Percentiles rank a stretch among this genome's conserved stretches.
Conservation (phyloP, 2,888 invertebrate genomes). For the Tachystola acroxantha region DNA sequence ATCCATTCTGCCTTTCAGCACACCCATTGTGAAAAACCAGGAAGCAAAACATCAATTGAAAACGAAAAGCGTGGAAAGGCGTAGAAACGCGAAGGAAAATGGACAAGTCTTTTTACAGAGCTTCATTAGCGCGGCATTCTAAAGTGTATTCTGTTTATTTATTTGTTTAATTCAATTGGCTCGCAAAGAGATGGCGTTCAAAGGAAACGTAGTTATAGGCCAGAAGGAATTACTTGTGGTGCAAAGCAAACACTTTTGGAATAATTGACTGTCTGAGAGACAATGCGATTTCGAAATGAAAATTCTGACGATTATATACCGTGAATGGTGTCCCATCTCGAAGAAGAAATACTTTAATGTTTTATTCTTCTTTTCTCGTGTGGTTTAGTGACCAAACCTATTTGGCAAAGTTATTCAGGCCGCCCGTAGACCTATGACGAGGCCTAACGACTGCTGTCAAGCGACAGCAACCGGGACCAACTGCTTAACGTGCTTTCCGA, state of each 20-base stretch:
- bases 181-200: conserved; percentile 33
- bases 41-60: conserved; percentile 3
- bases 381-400: no score
- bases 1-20: conserved; percentile 1
- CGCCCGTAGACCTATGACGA: no score
- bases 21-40: background rate
- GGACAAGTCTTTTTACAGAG: conserved; percentile 10
- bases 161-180: conserved; percentile 49
- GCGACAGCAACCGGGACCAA: no score
- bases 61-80: background rate
- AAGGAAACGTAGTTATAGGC: conserved; percentile 36
- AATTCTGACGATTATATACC: no score
- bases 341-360: no score
- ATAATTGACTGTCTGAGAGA: no score
- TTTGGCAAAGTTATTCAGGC: no score
- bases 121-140: conserved; percentile 29
- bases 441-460: no score
- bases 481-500: no score
- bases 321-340: no score
- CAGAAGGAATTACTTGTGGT: conserved; percentile 27
- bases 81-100: conserved; percentile 9
- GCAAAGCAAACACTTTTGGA: background rate
- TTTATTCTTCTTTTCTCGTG: no score
- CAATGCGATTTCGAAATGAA: no score
- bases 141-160: conserved; percentile 29